Base-by-base conservation (phyloP, 1,140 invertebrate genomes). In the Lanistes nyassanus region DNA sequence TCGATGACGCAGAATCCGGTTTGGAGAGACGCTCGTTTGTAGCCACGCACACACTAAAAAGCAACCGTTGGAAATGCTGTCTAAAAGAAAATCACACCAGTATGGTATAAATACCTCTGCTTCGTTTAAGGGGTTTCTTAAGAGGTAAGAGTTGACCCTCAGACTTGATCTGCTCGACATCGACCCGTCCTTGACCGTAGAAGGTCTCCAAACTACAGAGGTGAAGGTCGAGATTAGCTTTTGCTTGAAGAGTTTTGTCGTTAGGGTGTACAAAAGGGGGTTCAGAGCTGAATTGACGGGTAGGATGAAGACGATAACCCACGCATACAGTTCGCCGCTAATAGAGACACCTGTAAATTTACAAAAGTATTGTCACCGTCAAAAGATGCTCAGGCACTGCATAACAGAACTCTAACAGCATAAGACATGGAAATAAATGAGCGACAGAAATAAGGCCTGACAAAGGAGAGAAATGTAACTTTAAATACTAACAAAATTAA, bases 271-370 rank as follows among this genome's bases (percentile, higher is more conserved):
- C 19, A 83, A 56, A 2, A 83, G 56, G 3, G 82, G 82, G 69
- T 83, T 83, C 7, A 83, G 60, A 23, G 82, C 82, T 7, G 77
- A 79, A 70, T 83, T 83, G 68, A 83, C 74, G 6, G 82, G 82
- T 16, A 83, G 53, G 29, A 82, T 75, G 56, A 83, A 82, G 23
- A 83, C 81, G 31, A 80, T 74, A 2, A 83, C 74, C 82, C 82
- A 83, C 6, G 79, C 82, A 68, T 82, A 81, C 5, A 81, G 73
- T 29, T 77, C 92, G 55, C 11, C 53, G 3, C 78, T 67, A 36
- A 82, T 70, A n/a, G 75, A 29, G 3, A 78, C 56, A 31, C 81
- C 81, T 82, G 74, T 11, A 76, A 58, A 13, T n/a, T n/a, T n/a
- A n/a, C n/a, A n/a, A n/a, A 23, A 23, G 51, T 53, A 23, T 23